Conservation (phyloP, 2,113 vertebrate genomes). For the Tenebrosternarchus preto region DNA sequence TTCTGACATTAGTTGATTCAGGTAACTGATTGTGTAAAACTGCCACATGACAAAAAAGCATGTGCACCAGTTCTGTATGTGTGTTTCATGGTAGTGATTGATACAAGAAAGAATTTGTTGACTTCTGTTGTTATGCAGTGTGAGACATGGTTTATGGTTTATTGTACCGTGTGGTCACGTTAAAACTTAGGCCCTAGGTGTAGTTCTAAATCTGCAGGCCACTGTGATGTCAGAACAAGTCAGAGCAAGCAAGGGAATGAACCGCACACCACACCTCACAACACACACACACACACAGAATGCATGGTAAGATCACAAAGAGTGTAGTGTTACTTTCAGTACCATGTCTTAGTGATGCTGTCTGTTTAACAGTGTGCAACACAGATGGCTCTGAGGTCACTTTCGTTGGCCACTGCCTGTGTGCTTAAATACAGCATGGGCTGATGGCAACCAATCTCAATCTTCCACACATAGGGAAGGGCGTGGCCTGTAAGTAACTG, state of each 20-base stretch:
- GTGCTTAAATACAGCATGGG: background rate
- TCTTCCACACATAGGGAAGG: background rate
- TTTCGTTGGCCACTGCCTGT: background rate
- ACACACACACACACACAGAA: background rate
- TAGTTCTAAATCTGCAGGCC: constrained; percentile 5
- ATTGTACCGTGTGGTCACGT: background rate
- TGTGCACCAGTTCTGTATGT: too few species aligned
- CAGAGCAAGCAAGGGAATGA: background rate
- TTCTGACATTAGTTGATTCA: too few species aligned
- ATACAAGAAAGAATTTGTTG: too few species aligned
- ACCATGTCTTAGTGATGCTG: constrained; percentile 7
- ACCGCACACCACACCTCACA: background rate
- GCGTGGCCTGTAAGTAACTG: background rate
- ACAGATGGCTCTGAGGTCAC: background rate
- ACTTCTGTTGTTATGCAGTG: too few species aligned
- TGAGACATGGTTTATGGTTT: background rate
- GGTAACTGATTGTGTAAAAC: too few species aligned
- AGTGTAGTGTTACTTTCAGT: background rate
- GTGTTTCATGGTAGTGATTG: too few species aligned
- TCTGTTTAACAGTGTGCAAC: background rate
- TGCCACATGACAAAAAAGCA: too few species aligned
- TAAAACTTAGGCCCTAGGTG: constrained; percentile 7
- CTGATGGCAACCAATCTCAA: background rate
- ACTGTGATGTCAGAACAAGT: constrained; percentile 13
- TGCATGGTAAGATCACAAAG: background rate